These are phyloP conservation scores for Nemurella pictetii DNA, from an alignment of 2,888 invertebrate species.

Conservation along the genomic window DNA sequence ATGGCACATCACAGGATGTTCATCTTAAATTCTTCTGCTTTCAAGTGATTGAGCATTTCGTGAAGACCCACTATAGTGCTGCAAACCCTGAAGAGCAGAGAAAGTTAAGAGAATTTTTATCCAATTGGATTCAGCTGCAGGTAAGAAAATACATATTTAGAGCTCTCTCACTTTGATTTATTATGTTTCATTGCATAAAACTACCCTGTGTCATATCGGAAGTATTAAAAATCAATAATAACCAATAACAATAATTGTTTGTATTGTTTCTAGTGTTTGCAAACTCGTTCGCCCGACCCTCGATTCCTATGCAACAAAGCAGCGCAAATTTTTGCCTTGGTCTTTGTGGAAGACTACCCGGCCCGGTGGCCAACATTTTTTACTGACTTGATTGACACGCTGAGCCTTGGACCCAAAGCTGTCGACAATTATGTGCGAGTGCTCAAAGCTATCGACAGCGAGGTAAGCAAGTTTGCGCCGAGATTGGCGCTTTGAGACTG, in stretches of 20 bases:
- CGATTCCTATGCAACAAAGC: constrained; percentile 58
- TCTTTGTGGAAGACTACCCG: constrained; percentile 59
- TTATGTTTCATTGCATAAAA: too few relatives aligned
- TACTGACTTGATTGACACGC: constrained; percentile 52
- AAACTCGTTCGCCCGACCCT: constrained; percentile 46
- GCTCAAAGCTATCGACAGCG: constrained; percentile 57
- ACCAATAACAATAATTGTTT: too few relatives aligned
- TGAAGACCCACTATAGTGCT: constrained; percentile 51
- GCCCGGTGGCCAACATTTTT: constrained; percentile 58
- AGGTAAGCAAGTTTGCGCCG: constrained; percentile 56
- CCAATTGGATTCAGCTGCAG: constrained; percentile 51
- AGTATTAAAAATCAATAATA: too few relatives aligned
- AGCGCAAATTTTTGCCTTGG: constrained; percentile 58
- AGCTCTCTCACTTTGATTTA: too few relatives aligned
- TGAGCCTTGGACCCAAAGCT: constrained; percentile 50
- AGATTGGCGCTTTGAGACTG: too few relatives aligned
- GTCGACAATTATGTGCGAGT: constrained; percentile 58
- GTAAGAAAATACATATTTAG: constrained; percentile 34
- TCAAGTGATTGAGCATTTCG: constrained; percentile 55
- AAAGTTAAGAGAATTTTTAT: constrained; percentile 50
- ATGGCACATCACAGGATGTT: constrained; percentile 46
- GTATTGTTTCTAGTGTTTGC: constrained; percentile 45
- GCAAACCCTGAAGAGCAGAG: constrained; percentile 47
- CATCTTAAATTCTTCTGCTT: constrained; percentile 55
- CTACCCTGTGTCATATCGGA: too few relatives aligned